These are phyloP conservation scores for Hypotaenidia okinawae DNA, from an alignment of 2,797 vertebrate species.

Conservation along the genomic window DNA sequence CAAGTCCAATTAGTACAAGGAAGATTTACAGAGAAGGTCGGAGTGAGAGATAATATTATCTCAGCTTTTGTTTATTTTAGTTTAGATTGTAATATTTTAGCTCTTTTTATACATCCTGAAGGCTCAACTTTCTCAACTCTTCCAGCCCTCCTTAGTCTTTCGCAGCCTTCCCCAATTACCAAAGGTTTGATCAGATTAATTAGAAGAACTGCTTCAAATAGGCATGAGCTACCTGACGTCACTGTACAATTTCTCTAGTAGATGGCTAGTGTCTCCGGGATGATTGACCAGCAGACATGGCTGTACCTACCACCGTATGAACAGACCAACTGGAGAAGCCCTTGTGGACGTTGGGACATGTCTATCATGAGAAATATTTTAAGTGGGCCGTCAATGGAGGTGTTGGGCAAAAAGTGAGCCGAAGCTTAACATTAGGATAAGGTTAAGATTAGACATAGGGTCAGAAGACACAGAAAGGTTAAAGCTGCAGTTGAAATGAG, in stretches of 20 bases:
- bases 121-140: neutral
- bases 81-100: neutral
- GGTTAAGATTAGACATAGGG: neutral
- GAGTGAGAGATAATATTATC: neutral
- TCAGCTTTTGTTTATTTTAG: neutral
- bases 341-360: neutral
- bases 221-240: neutral
- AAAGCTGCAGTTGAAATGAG: neutral
- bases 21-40: neutral
- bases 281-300: neutral
- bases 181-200: neutral
- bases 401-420: neutral
- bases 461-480: neutral
- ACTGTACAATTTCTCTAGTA: neutral
- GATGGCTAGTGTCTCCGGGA: neutral
- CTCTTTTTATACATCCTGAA: neutral
- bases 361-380: neutral
- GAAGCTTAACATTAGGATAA: neutral
- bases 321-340: neutral
- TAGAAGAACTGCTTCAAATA: neutral
- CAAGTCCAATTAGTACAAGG: neutral
- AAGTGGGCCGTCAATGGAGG: neutral
- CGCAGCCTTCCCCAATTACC: neutral
- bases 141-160: neutral
- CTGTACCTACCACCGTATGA: accelerated